Percentiles rank a stretch among this genome's conserved stretches.
Conservation (phyloP, 2,888 invertebrate species). For the Sipha maydis region DNA sequence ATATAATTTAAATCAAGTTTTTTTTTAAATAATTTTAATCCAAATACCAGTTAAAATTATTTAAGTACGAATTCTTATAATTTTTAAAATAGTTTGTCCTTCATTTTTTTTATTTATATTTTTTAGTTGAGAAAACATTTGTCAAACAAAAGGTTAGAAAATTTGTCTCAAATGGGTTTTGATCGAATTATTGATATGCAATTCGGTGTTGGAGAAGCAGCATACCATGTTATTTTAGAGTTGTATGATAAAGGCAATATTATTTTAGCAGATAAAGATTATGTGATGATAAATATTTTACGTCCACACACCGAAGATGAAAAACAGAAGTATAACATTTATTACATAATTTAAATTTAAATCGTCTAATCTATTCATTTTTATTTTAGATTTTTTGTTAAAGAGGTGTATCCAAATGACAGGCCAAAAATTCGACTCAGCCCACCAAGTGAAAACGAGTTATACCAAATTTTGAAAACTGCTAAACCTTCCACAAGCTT, state of each 20-base stretch:
- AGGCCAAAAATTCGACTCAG: conserved; percentile 76
- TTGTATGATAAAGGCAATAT: conserved; percentile 95
- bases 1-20: not conserved
- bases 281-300: conserved; percentile 91
- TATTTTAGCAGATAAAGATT: conserved; percentile 89
- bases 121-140: conserved; percentile 92
- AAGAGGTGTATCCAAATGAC: conserved; percentile 87
- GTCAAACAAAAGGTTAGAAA: conserved; percentile 92
- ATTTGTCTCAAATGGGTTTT: conserved; percentile 84
- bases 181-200: conserved; percentile 95
- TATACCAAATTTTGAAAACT: conserved; percentile 73
- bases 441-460: conserved; percentile 71
- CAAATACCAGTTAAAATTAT: not conserved
- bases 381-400: conserved; percentile 81
- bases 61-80: not conserved
- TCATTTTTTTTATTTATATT: conserved; percentile 63
- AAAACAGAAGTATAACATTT: conserved; percentile 74
- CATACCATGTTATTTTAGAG: conserved; percentile 94
- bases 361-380: conserved; percentile 33
- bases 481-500: conserved; percentile 80
- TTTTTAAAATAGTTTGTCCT: not conserved
- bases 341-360: not conserved
- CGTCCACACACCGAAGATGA: conserved; percentile 92
- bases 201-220: conserved; percentile 92
- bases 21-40: not conserved